Percentiles rank a stretch among this genome's conserved stretches.
phyloP scores from a whole-genome alignment of 2,888 invertebrate genomes.

The Acronicta psi region DNA sequence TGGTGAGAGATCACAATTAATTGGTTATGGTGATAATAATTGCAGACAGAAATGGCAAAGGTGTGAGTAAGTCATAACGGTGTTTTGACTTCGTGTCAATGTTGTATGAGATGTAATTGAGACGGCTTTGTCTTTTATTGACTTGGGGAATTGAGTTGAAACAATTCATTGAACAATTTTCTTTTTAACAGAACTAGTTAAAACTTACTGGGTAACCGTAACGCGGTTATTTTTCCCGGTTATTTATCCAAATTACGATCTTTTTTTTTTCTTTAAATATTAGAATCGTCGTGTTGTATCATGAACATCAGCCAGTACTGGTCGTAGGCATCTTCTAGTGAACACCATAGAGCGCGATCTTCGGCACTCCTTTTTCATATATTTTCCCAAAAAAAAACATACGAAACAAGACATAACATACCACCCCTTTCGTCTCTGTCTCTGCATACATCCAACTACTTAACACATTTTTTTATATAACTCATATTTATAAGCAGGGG shows the following conservation, averaged over 20 bases:
- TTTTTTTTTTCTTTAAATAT: no score
- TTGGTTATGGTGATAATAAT: conserved; percentile 72
- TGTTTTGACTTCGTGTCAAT: conserved; percentile 64
- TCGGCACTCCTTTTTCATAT: no score
- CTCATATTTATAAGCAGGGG: conserved; percentile 65
- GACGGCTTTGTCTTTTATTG: conserved; percentile 30
- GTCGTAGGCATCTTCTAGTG: no score
- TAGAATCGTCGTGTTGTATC: no score
- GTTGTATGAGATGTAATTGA: conserved; percentile 47
- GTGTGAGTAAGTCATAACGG: conserved; percentile 80
- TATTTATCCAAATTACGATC: no score
- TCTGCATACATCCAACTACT: conserved; percentile 70
- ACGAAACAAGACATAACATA: conserved; percentile 12
- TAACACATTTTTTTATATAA: conserved; percentile 63
- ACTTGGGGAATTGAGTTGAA: conserved; percentile 13
- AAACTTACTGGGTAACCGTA: no score
- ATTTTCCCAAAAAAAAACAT: conserved; percentile 1
- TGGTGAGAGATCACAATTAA: conserved; percentile 55
- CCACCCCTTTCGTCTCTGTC: conserved; percentile 72
- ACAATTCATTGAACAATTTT: conserved; percentile 4
- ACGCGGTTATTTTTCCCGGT: neutral
- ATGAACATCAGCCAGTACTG: no score
- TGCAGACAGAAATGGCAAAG: conserved; percentile 74
- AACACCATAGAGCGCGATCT: no score
- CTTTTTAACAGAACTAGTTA: no score